Base-by-base conservation (phyloP, 2,888 invertebrate genomes). In the Rhaphigaster nebulosa region DNA sequence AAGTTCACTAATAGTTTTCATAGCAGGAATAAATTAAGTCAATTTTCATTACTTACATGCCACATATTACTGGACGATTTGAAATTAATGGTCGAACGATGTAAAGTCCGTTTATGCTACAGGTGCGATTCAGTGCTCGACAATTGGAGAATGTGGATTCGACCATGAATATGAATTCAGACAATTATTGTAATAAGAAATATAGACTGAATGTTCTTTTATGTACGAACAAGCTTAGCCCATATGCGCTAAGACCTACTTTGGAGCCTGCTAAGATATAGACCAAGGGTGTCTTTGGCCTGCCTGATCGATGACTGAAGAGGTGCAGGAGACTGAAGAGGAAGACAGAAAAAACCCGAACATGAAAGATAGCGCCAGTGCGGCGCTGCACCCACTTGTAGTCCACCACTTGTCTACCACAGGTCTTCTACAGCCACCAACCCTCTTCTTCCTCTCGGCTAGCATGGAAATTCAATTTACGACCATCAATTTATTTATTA, bases 281-380 rank as follows among this genome's bases (percentile, higher is more conserved):
- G 18, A 34, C 70, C 70, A 76, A 76, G 38, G 38, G 20, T 76
- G 70, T 23, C 38, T 38, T 38, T 38, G 70, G 70, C 38, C 70
- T 38, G 70, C 20, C 70, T 50, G 84, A 84, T 84, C 84, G 45
- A 84, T 84, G 45, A 45, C 41, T 84, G 84, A 84, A 84, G 84
- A 45, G 38, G 84, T 45, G n/a, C 45, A 84, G 84, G 41, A 26
- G 80, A 80, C 41, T 41, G 26, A 26, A 80, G 80, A n/a, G 84
- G 26, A 50, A n/a, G 38, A 1, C 45, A 84, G 45, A 84, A 50
- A 84, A 84, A 76, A 76, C 70, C 70, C 34, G 70, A 76, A 84
- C 84, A 84, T 84, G 84, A 84, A 84, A 45, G 84, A 50, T 84
- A 84, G 84, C 84, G 84, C 41, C 84, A 84, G 84, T 5, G 84